phyloP scores from a whole-genome alignment of 2,888 invertebrate species.

The Anarsia innoxiella region DNA sequence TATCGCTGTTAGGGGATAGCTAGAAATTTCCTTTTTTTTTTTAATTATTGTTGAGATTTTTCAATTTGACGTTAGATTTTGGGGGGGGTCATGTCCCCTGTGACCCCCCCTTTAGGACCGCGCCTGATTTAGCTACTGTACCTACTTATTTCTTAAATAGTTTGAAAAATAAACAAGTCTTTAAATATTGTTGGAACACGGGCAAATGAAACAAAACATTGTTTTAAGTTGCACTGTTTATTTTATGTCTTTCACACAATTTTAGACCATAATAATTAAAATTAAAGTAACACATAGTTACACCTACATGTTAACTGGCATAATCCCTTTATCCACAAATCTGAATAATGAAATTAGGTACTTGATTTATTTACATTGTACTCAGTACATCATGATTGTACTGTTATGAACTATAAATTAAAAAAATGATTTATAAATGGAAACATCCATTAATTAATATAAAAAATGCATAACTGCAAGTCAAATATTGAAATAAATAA shows the following conservation, averaged over 20 bases:
- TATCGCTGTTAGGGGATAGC: no score
- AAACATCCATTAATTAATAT: conserved; percentile 10
- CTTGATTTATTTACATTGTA: conserved; percentile 60
- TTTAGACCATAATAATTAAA: conserved; percentile 28
- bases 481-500: conserved; percentile 15
- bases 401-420: conserved; percentile 22
- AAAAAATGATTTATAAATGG: conserved; percentile 6
- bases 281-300: conserved; percentile 8
- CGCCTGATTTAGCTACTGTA: no score
- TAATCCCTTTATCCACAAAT: conserved; percentile 46
- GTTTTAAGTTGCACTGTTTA: conserved; percentile 50
- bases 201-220: conserved; percentile 14
- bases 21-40: no score
- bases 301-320: conserved; percentile 17
- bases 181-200: no score
- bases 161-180: no score
- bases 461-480: conserved; percentile 11
- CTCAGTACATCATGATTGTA: no score
- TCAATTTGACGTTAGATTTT: no score
- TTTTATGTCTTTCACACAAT: conserved; percentile 37
- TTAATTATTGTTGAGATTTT: no score
- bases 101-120: no score
- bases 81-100: no score
- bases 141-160: no score
- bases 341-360: conserved; percentile 34